Percentiles rank a stretch among this genome's conserved stretches.
Conservation (phyloP, 2,888 invertebrate genomes). For the Helobdella robusta region DNA sequence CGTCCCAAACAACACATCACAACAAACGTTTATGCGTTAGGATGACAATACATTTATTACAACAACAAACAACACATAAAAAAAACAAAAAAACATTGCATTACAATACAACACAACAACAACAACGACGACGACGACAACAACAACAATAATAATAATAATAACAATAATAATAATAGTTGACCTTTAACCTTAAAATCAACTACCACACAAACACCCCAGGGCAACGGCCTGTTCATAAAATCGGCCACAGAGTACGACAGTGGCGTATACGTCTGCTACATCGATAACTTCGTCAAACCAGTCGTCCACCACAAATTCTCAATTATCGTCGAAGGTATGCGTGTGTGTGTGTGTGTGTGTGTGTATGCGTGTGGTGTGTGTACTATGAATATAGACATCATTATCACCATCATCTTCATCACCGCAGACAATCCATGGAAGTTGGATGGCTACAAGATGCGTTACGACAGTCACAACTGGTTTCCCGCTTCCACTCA, state of each 20-base stretch:
- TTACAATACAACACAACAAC: too few relatives aligned
- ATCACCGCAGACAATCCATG: constrained; percentile 34
- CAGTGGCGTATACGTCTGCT: constrained; percentile 36
- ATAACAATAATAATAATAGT: too few relatives aligned
- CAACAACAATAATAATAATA: too few relatives aligned
- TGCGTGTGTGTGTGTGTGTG: neutral
- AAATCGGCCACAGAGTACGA: constrained; percentile 31
- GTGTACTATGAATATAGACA: neutral
- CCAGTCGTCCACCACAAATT: constrained; percentile 37
- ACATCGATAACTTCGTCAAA: constrained; percentile 37
- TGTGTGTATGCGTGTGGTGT: neutral
- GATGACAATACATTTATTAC: too few relatives aligned
- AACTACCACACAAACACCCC: neutral
- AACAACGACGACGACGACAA: too few relatives aligned
- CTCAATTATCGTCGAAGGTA: constrained; percentile 36
- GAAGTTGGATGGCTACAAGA: constrained; percentile 36
- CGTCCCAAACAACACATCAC: too few relatives aligned
- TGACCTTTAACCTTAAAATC: too few relatives aligned
- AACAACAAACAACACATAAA: too few relatives aligned
- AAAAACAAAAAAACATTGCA: too few relatives aligned
- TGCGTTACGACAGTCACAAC: constrained; percentile 35
- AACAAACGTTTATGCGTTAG: too few relatives aligned
- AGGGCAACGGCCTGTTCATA: constrained; percentile 35
- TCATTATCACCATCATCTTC: neutral
- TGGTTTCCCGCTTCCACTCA: constrained; percentile 31